phyloP scores from a whole-genome alignment of 2,113 vertebrate genomes.

The Chamaetylas fuelleborni region DNA sequence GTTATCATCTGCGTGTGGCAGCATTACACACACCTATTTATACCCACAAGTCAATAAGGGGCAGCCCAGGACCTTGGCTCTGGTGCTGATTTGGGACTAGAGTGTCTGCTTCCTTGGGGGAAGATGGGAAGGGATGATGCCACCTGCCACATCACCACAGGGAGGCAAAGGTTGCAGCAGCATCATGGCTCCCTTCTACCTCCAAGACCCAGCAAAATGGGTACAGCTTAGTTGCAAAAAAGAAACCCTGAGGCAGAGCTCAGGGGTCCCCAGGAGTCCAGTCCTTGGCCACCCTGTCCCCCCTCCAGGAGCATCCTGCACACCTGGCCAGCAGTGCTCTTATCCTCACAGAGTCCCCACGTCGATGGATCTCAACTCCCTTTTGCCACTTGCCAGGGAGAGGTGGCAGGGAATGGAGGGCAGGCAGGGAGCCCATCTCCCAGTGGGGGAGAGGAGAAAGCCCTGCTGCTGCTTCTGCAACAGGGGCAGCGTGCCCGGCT shows the following conservation, averaged over 20 bases:
- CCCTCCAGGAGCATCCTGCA: rapidly evolving
- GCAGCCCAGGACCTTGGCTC: background rate
- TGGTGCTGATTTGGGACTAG: background rate
- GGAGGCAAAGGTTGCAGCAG: background rate
- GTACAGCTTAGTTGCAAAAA: background rate
- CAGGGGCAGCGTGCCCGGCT: rapidly evolving
- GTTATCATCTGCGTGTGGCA: background rate
- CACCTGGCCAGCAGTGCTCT: rapidly evolving
- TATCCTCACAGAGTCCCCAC: background rate
- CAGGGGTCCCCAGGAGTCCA: rapidly evolving
- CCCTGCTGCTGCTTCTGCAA: background rate
- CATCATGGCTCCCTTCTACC: background rate
- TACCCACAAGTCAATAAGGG: background rate
- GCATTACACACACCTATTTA: background rate
- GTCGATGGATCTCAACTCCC: rapidly evolving
- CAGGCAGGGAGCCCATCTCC: background rate
- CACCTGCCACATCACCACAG: background rate
- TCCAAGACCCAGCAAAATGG: background rate
- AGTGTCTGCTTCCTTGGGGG: background rate
- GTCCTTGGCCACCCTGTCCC: rapidly evolving
- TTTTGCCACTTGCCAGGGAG: background rate
- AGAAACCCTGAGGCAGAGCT: background rate
- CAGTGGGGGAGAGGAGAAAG: rapidly evolving
- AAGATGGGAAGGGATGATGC: background rate
- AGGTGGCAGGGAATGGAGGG: background rate